Conservation (phyloP, 2,888 invertebrate genomes). For the Cantharis nigra region DNA sequence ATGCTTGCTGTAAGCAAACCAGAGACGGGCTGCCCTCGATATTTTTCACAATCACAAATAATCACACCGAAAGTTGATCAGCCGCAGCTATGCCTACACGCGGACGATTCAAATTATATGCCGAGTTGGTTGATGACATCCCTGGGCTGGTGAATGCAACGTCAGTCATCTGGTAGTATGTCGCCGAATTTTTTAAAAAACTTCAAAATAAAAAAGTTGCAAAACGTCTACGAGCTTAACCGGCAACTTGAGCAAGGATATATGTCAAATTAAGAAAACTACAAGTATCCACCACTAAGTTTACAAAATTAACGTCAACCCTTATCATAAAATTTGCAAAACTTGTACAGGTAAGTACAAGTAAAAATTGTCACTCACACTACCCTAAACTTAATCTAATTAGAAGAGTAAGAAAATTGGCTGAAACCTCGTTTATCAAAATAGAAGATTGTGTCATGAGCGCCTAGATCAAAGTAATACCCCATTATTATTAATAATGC, state of each 20-base stretch:
- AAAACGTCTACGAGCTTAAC: neutral
- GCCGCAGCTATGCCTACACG: no score
- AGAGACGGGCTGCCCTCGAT: no score
- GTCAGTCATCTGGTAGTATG: neutral
- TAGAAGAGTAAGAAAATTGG: neutral
- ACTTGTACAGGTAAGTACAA: neutral
- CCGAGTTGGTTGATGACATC: no score
- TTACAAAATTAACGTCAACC: neutral
- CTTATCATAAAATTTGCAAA: neutral
- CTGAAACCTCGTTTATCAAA: neutral
- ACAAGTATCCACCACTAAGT: neutral
- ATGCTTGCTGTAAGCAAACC: no score
- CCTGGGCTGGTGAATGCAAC: neutral
- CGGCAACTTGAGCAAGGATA: neutral
- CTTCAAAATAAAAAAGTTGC: neutral
- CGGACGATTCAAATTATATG: neutral
- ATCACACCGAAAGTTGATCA: no score
- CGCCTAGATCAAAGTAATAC: constrained; percentile 16
- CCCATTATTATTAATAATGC: constrained; percentile 6
- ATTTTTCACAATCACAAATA: no score
- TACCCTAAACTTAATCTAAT: neutral
- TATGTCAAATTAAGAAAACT: neutral
- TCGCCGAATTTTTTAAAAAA: neutral
- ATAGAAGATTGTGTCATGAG: neutral
- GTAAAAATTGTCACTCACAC: neutral